Conservation (phyloP, 2,888 invertebrate genomes). For the Drosophila nigricruria region DNA sequence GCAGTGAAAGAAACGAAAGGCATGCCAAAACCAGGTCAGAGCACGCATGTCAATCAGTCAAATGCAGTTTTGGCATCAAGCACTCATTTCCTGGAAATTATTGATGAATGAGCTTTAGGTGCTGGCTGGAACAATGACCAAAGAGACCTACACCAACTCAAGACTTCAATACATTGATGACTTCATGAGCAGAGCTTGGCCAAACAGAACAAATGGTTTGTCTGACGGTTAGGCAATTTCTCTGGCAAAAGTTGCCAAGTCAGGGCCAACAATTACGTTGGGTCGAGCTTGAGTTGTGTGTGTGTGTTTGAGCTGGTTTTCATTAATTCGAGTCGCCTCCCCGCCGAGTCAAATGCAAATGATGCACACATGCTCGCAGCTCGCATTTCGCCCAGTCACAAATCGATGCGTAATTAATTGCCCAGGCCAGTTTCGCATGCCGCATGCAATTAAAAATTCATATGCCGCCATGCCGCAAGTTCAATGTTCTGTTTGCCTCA, state of each 20-base stretch:
- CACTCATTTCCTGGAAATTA: slow-evolving; percentile 67
- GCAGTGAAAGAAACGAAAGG: slow-evolving; percentile 15
- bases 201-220: slow-evolving; percentile 63
- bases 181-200: slow-evolving; percentile 47
- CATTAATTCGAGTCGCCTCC: slow-evolving; percentile 46
- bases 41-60: slow-evolving; percentile 74
- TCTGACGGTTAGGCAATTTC: slow-evolving; percentile 53
- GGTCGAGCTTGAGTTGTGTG: slow-evolving; percentile 3
- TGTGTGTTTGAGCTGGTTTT: slow-evolving; percentile 19
- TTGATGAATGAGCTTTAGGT: slow-evolving; percentile 63
- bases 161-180: slow-evolving; percentile 43
- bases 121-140: slow-evolving; percentile 36
- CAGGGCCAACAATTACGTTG: slow-evolving; percentile 59
- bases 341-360: slow-evolving; percentile 74
- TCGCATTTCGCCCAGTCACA: slow-evolving; percentile 61
- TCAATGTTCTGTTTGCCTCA: slow-evolving; percentile 62
- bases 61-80: slow-evolving; percentile 63
- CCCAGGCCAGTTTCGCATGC: slow-evolving; percentile 69
- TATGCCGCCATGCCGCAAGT: slow-evolving; percentile 68
- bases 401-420: slow-evolving; percentile 80
- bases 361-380: slow-evolving; percentile 54
- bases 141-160: slow-evolving; percentile 8
- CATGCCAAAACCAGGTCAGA: slow-evolving; percentile 66
- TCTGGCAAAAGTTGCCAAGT: slow-evolving; percentile 67
- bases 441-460: slow-evolving; percentile 80